Evolutionary conservation across 2,797 vertebrate species (phyloP), one percentile per base, ranked within the genome.

Genomic region (Paedocypris micromegethes): DNA sequence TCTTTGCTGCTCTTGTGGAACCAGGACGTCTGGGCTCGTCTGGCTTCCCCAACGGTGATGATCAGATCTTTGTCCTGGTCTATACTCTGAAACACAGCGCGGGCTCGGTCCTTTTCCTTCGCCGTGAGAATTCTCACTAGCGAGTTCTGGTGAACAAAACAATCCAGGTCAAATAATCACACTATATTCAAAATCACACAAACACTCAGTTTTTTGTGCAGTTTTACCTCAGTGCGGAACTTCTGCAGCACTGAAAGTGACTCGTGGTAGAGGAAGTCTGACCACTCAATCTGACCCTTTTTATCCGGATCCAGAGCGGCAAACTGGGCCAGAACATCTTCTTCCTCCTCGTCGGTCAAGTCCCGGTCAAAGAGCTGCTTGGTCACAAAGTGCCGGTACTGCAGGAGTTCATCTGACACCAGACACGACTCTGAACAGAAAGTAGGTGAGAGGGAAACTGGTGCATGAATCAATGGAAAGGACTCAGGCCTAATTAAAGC

Each of bases 241-340:
- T 93, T 94, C 85, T 88, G 92, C 79, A 98, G 81, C 53, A 98
- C 86, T 3, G 88, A 85, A 76, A 98, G 86, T n/a, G 95, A 94
- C 83, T 98, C 95, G 0, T 93, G 94, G 81, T 93, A 96, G 73
- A 98, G 90, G 82, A 98, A 98, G 77, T 98, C 95, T 0, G 82
- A 83, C 96, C 96, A 98, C 69, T 97, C 93, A 0, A 97, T 79
- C 57, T 92, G 92, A 56, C 94, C 95, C 74, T 88, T 93, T 81
- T 92, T 95, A 62, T 95, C 91, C 0, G 93, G 91, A 75, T 98
- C 95, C 79, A 98, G 81, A 0, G 92, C 89, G 0, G 92, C 88
- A 77, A 98, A 98, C 86, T 98, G 95, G 68, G 88, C 88, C 72
- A 91, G 70, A 1, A 91, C 92, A 42, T 88, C 90, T 61, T 95